Percentiles rank a stretch among this genome's conserved stretches.
phyloP scores from a whole-genome alignment of 2,888 invertebrate species.

The Hirtodrosophila duncani region DNA sequence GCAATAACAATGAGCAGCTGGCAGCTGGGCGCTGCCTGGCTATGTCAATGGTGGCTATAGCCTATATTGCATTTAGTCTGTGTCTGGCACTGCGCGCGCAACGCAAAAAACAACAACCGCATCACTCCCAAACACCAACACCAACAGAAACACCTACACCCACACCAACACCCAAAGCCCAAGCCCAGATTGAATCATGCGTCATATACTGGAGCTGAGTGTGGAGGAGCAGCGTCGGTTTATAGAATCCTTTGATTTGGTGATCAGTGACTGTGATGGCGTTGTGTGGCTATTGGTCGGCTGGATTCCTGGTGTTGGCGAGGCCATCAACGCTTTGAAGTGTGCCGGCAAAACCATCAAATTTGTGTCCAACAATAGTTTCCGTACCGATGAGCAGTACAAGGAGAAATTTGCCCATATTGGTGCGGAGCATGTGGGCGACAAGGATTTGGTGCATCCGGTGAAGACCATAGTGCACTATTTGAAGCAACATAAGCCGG shows the following conservation, averaged over 20 bases:
- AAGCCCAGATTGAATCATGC: conserved; percentile 22
- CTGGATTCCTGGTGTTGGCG: conserved; percentile 75
- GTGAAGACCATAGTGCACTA: conserved; percentile 78
- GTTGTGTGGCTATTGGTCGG: conserved; percentile 78
- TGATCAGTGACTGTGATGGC: conserved; percentile 82
- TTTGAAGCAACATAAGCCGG: conserved; percentile 78
- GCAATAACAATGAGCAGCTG: conserved; percentile 9
- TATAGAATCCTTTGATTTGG: conserved; percentile 80
- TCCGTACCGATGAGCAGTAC: conserved; percentile 71
- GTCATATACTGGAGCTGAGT: conserved; percentile 66
- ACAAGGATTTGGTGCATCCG: conserved; percentile 78
- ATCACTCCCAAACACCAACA: conserved; percentile 8
- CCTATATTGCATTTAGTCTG: conserved; percentile 38
- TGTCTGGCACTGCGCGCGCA: conserved; percentile 47
- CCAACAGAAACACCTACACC: not conserved
- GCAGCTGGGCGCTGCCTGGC: not conserved
- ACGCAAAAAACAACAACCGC: conserved; percentile 41
- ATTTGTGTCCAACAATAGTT: conserved; percentile 78
- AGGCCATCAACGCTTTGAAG: conserved; percentile 75
- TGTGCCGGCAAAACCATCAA: conserved; percentile 76
- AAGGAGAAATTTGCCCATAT: conserved; percentile 58
- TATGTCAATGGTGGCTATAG: conserved; percentile 54
- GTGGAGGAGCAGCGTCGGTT: conserved; percentile 71
- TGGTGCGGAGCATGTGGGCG: conserved; percentile 48
- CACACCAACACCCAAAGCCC: conserved; percentile 19